Conservation (phyloP, 2,113 vertebrate species). For the Pseudolaguvia tuberculata region DNA sequence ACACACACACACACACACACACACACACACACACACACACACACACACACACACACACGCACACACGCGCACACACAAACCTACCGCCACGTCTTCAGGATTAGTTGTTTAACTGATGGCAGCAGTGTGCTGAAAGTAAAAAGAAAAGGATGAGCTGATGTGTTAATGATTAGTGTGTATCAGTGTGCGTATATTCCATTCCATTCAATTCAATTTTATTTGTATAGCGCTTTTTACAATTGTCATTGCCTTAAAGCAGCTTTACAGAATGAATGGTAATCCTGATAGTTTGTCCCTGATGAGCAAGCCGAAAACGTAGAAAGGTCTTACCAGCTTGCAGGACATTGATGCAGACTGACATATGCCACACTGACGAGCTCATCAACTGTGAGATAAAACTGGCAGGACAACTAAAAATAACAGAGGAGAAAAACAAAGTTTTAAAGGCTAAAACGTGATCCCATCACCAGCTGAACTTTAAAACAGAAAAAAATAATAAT, state of each 20-base stretch:
- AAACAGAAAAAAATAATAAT: background rate
- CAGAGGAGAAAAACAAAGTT: background rate
- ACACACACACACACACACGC: constrained; percentile 3
- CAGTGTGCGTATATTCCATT: too few relatives aligned
- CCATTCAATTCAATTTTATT: too few relatives aligned
- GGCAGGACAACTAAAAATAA: constrained; percentile 31
- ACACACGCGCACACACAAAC: constrained; percentile 8
- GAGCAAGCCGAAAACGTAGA: too few relatives aligned
- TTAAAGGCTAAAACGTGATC: background rate
- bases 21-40: too few relatives aligned
- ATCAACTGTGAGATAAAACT: constrained; percentile 42
- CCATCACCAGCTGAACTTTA: too few relatives aligned
- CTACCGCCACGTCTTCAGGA: constrained; percentile 38
- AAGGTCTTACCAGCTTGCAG: constrained; percentile 35
- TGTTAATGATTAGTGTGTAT: background rate
- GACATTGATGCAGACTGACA: constrained; percentile 3
- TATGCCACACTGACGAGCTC: constrained; percentile 18
- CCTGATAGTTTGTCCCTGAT: too few relatives aligned
- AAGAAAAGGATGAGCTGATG: background rate
- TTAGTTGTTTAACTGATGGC: constrained; percentile 35
- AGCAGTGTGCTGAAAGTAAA: constrained; percentile 34
- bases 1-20: too few relatives aligned
- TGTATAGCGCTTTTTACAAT: too few relatives aligned
- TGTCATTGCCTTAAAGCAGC: too few relatives aligned
- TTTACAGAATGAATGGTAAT: too few relatives aligned